Percentiles rank a stretch among this genome's conserved stretches.
These are phyloP conservation scores for Ictidomys tridecemlineatus DNA, from an alignment of 2,113 vertebrate species.

Conservation along the genomic window DNA sequence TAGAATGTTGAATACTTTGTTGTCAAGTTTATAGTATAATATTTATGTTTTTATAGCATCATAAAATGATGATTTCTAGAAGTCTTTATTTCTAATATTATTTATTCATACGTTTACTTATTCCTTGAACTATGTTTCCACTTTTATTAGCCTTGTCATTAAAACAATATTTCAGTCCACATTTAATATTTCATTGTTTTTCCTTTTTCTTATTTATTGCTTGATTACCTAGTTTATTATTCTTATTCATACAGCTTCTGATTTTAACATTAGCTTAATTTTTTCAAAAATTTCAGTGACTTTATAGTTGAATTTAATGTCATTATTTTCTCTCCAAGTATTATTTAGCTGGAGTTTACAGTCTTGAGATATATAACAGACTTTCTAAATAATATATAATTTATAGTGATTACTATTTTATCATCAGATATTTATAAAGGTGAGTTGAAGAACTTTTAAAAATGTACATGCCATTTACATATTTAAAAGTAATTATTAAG, in stretches of 20 bases:
- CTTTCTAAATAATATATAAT: background rate
- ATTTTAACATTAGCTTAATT: background rate
- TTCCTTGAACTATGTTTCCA: background rate
- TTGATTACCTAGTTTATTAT: background rate
- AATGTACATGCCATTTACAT: background rate
- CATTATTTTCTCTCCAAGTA: background rate
- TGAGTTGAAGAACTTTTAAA: background rate
- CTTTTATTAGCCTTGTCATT: background rate
- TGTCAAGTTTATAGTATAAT: background rate
- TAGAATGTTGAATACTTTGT: background rate
- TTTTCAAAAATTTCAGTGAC: background rate
- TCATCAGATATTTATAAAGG: background rate
- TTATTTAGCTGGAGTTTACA: background rate
- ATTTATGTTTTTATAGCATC: background rate
- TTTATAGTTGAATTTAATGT: background rate
- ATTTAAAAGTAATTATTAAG: background rate
- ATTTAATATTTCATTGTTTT: constrained; percentile 20
- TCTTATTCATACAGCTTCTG: background rate
- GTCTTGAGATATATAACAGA: background rate
- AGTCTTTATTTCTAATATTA: background rate
- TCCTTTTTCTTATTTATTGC: background rate
- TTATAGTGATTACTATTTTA: background rate
- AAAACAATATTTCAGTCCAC: background rate
- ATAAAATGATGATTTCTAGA: background rate
- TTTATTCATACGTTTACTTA: constrained; percentile 30